Evolutionary conservation across 2,888 invertebrate genomes (phyloP), one percentile per base, ranked within the genome.

Genomic region (Cataglyphis cursor): DNA sequence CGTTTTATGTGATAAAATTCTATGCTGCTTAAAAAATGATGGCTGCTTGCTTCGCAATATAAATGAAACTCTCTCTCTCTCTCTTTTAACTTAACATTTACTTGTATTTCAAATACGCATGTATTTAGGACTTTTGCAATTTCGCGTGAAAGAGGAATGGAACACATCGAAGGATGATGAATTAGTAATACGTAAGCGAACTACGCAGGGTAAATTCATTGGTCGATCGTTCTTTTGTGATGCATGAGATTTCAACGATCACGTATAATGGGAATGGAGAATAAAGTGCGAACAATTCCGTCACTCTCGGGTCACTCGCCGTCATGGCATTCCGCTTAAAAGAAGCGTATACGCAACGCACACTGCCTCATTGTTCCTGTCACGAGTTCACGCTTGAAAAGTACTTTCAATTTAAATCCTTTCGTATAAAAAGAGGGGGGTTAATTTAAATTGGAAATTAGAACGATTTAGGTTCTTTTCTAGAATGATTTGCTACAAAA

Each of bases 271-370:
- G 83, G 88, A 90, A 90, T 83, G 87, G 87, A 83, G 81, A 89
- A 88, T 88, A 89, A 89, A 89, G 89, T 89, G 87, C 88, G 85
- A 85, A 88, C 85, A 82, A 89, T 89, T 88, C 85, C 89, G 88
- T 85, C 83, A 86, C 80, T 82, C 81, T 70, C 75, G 51, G 82
- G 54, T 84, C 83, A 75, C 82, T 64, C 68, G 74, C 68, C 66
- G 81, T 66, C 68, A 65, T 41, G 65, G 61, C 28, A 54, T 81
- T 62, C 74, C 51, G 62, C 62, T 72, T 70, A 83, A 76, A 76
- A 76, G 66, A 75, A 66, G 81, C 54, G 31, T 73, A 41, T 61
- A 76, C 76, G 59, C 62, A 38, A 24, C 24, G 24, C 78, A 80
- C 75, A 66, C 64, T 64, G 35, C 54, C 12, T 44, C 68, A 62